These are phyloP conservation scores for Herminia tarsipennalis DNA, from an alignment of 2,888 invertebrate species.

Conservation along the genomic window DNA sequence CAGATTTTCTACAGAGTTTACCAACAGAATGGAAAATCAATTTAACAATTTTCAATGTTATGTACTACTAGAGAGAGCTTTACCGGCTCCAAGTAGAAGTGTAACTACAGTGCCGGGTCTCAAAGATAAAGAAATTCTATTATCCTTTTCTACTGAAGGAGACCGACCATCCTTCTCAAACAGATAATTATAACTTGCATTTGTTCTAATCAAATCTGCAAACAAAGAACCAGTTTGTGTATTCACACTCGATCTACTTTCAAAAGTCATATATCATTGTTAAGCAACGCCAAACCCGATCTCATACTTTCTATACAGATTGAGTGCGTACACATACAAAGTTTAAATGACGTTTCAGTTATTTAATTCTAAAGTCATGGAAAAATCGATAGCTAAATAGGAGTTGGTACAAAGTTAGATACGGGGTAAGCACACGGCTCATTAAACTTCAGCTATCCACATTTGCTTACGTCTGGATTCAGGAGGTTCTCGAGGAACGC, in stretches of 20 bases:
- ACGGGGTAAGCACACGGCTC: constrained; percentile 63
- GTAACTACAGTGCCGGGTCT: constrained; percentile 11
- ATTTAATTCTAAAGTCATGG: constrained; percentile 55
- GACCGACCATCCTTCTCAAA: constrained; percentile 20
- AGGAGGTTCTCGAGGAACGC: constrained; percentile 59
- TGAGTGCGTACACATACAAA: constrained; percentile 38
- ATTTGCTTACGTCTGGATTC: constrained; percentile 72
- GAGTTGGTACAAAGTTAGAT: constrained; percentile 62
- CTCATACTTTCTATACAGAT: constrained; percentile 35
- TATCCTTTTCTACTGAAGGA: constrained; percentile 19
- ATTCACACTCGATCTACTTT: too few species aligned
- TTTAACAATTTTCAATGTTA: constrained; percentile 21
- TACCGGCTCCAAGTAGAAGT: constrained; percentile 6
- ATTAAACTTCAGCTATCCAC: constrained; percentile 71
- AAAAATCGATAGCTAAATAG: constrained; percentile 60
- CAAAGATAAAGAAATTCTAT: constrained; percentile 26
- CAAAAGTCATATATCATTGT: too few species aligned
- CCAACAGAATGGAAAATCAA: constrained; percentile 22
- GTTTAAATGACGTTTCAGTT: constrained; percentile 50
- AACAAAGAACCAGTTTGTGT: too few species aligned
- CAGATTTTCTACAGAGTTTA: constrained; percentile 10
- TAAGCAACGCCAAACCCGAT: constrained; percentile 12
- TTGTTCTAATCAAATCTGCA: constrained; percentile 12
- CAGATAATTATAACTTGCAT: constrained; percentile 39
- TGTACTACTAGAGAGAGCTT: constrained; percentile 4